Evolutionary conservation across 2,113 vertebrate species (phyloP).

Genomic region (Rhinolophus sinicus): DNA sequence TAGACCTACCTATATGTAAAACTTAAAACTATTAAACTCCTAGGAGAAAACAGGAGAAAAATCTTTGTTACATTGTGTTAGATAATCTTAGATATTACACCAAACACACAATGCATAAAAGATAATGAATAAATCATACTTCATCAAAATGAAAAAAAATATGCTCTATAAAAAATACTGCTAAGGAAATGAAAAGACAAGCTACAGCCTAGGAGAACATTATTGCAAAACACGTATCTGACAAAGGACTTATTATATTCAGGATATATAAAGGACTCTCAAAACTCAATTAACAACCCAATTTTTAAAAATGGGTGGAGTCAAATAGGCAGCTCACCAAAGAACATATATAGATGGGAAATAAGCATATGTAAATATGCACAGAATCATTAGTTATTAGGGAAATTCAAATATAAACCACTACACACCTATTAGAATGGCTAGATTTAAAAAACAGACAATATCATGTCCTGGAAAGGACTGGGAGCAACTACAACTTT

Average conservation of each 20-base stretch:
- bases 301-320: background rate
- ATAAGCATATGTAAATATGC: background rate
- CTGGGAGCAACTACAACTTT: background rate
- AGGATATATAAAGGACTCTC: background rate
- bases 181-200: constrained; percentile 26
- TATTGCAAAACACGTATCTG: background rate
- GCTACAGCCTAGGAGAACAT: background rate
- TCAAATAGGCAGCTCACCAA: background rate
- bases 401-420: background rate
- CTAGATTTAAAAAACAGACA: background rate
- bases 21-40: background rate
- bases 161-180: background rate
- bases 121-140: background rate
- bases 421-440: background rate
- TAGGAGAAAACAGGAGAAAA: background rate
- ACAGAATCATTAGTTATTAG: background rate
- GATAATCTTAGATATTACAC: background rate
- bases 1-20: background rate
- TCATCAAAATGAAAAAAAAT: background rate
- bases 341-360: background rate
- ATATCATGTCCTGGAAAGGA: background rate
- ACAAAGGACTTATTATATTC: background rate
- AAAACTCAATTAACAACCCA: background rate
- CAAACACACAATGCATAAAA: background rate
- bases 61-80: background rate